Evolutionary conservation across 30 jellyfish, hydroid and myxozoan species (phyloP).

Genomic region (Pseudorhiza aurosa): DNA sequence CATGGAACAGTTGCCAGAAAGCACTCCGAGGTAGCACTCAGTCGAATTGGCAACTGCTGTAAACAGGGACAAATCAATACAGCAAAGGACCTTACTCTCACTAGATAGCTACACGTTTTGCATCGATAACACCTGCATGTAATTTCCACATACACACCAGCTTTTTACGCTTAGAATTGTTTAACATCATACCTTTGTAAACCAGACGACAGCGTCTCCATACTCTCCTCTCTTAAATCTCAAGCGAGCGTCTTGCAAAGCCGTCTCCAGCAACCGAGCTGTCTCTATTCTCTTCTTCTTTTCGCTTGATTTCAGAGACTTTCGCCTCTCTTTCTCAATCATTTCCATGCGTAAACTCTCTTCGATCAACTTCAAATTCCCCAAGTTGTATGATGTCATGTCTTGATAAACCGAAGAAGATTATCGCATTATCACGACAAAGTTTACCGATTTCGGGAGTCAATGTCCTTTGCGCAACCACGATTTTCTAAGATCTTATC

Average conservation of each 20-base stretch:
- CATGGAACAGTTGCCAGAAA: too few relatives aligned
- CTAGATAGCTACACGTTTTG: too few relatives aligned
- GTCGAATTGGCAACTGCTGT: too few relatives aligned
- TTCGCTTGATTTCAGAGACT: slow-evolving; percentile 21
- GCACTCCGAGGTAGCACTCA: too few relatives aligned
- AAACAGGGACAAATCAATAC: too few relatives aligned
- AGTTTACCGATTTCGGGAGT: slow-evolving; percentile 34
- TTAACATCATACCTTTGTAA: slow-evolving; percentile 27
- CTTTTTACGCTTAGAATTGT: too few relatives aligned
- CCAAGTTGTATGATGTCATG: slow-evolving; percentile 73
- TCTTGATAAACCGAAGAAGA: slow-evolving; percentile 15
- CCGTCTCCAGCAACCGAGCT: slow-evolving; percentile 31
- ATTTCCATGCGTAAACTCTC: slow-evolving; percentile 59
- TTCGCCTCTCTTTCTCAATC: slow-evolving; percentile 61
- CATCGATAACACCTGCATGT: too few relatives aligned
- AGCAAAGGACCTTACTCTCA: too few relatives aligned
- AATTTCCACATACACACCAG: too few relatives aligned
- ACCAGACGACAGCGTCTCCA: slow-evolving; percentile 44
- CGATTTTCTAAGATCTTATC: slow-evolving; percentile 53
- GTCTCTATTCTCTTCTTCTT: slow-evolving; percentile 39
- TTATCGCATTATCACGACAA: slow-evolving; percentile 37
- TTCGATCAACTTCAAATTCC: slow-evolving; percentile 48
- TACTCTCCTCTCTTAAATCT: slow-evolving; percentile 47
- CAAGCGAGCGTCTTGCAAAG: slow-evolving; percentile 62
- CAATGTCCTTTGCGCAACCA: slow-evolving; percentile 30